A percentile compares a stretch with the other conserved stretches of the same genome.
phyloP scores from a whole-genome alignment of 2,888 invertebrate species.

The Axea sp. region DNA sequence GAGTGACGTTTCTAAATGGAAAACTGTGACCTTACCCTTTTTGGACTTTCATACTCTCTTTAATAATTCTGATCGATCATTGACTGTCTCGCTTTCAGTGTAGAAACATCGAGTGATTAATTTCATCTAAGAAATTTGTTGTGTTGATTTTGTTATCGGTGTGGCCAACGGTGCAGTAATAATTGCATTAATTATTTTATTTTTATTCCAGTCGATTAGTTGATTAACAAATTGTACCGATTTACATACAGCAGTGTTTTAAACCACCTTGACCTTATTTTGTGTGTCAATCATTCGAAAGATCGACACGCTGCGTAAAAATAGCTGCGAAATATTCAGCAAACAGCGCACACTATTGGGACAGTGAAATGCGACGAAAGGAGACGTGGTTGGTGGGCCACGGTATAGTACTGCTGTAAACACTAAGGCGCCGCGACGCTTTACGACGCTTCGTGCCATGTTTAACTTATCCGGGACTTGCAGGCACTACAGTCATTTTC shows the following conservation, averaged over 20 bases:
- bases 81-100: slow-evolving; percentile 41
- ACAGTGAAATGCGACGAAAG: slow-evolving; percentile 62
- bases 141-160: slow-evolving; percentile 25
- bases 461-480: slow-evolving; percentile 75
- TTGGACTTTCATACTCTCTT: slow-evolving; percentile 47
- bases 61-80: slow-evolving; percentile 55
- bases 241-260: background rate
- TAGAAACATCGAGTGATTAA: slow-evolving; percentile 34
- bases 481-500: slow-evolving; percentile 70
- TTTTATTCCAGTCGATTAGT: too few species aligned
- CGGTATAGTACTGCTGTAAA: slow-evolving; percentile 79
- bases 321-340: slow-evolving; percentile 47
- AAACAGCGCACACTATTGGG: slow-evolving; percentile 33
- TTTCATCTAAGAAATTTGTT: slow-evolving; percentile 27
- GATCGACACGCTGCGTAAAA: slow-evolving; percentile 39
- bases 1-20: slow-evolving; percentile 62
- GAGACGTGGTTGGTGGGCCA: slow-evolving; percentile 70
- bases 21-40: slow-evolving; percentile 59
- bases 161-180: background rate
- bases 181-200: slow-evolving; percentile 16
- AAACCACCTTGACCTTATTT: slow-evolving; percentile 51
- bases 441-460: slow-evolving; percentile 64
- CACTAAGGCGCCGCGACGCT: slow-evolving; percentile 81
- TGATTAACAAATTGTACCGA: too few species aligned
- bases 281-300: slow-evolving; percentile 35